phyloP scores from a whole-genome alignment of 2,113 vertebrate genomes.

The Sprattus sprattus region DNA sequence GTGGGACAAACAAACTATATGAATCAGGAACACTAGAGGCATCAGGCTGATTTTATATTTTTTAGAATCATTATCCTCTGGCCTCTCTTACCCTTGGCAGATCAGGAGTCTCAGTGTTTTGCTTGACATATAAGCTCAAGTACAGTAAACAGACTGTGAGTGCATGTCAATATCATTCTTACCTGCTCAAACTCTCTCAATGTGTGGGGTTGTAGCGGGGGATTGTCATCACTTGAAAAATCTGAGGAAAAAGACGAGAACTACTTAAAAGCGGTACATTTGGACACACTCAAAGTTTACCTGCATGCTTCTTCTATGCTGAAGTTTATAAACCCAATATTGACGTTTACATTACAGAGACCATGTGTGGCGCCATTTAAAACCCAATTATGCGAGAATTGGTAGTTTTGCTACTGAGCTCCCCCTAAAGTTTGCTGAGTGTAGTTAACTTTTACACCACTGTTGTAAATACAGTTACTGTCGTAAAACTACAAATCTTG shows the following conservation, averaged over 20 bases:
- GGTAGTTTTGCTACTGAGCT: no score
- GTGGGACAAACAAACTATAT: not conserved
- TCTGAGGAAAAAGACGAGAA: constrained; percentile 50
- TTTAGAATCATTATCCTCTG: no score
- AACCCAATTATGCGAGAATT: no score
- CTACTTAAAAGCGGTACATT: not conserved
- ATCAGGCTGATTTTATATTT: not conserved
- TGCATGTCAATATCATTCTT: constrained; percentile 29
- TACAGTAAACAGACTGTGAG: not conserved
- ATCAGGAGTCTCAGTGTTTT: not conserved
- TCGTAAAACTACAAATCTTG: no score
- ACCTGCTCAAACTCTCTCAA: constrained; percentile 76
- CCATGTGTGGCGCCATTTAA: no score
- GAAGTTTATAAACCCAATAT: no score
- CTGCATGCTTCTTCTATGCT: not conserved
- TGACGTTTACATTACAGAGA: no score
- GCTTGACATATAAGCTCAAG: no score
- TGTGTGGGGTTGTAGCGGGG: constrained; percentile 70
- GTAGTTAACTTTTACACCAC: no score
- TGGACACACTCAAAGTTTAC: not conserved
- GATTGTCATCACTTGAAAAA: constrained; percentile 66
- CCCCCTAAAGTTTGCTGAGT: no score
- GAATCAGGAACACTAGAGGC: not conserved
- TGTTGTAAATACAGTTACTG: no score
- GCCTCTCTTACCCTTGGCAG: not conserved